Conservation (phyloP, 1,140 invertebrate species). For the Dinothrombium tinctorium region DNA sequence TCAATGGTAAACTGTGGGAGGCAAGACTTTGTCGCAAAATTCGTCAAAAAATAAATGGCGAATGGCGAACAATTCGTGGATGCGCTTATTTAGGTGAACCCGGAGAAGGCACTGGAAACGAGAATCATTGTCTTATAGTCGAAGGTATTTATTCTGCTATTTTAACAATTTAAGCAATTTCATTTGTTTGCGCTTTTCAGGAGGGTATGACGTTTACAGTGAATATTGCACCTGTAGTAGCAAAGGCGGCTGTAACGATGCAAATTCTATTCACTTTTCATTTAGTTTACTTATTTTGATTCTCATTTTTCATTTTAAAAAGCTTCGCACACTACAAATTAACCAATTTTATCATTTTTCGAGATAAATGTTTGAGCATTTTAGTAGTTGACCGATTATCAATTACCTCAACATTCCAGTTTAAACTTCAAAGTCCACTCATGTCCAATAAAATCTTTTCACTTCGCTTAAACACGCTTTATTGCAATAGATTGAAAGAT, state of each 20-base stretch:
- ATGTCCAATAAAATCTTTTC: no score
- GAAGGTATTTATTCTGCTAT: slow-evolving; percentile 28
- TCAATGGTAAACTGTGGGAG: not conserved
- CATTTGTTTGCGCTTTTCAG: not conserved
- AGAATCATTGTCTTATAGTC: slow-evolving; percentile 66
- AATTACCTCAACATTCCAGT: no score
- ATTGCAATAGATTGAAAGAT: no score
- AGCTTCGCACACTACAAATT: no score
- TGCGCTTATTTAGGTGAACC: slow-evolving; percentile 74
- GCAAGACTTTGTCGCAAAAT: slow-evolving; percentile 72
- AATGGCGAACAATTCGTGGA: slow-evolving; percentile 66
- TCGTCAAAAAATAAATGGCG: slow-evolving; percentile 67
- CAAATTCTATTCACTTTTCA: not conserved
- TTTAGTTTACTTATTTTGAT: no score
- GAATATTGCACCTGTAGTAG: slow-evolving; percentile 51
- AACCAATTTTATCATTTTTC: no score
- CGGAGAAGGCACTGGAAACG: slow-evolving; percentile 54
- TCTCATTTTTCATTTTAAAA: no score
- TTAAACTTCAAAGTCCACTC: no score
- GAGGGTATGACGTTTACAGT: slow-evolving; percentile 59
- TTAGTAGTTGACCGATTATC: no score
- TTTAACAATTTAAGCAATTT: not conserved
- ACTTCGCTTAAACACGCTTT: no score
- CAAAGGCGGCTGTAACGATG: slow-evolving; percentile 69
- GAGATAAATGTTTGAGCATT: no score